Percentiles rank a stretch among this genome's conserved stretches.
These are phyloP conservation scores for Latrodectus geometricus DNA, from an alignment of 1,140 invertebrate species.

Conservation along the genomic window DNA sequence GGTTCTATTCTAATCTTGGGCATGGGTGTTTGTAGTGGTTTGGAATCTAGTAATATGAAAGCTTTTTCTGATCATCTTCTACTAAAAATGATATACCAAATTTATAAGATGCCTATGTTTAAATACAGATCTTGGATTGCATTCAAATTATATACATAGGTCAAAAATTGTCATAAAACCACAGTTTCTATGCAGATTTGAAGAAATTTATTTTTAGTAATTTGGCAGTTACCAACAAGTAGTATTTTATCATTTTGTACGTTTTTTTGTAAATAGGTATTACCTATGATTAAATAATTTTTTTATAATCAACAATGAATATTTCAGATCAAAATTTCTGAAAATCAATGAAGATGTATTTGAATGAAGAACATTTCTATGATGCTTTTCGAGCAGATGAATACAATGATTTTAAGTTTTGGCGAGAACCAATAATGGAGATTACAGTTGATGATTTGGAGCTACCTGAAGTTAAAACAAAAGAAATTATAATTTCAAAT, in stretches of 20 bases:
- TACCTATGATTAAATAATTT: background rate
- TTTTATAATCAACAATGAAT: background rate
- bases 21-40: too few species aligned
- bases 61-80: too few species aligned
- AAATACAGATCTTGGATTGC: too few species aligned
- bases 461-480: background rate
- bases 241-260: background rate
- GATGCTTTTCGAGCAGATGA: slow-evolving; percentile 29
- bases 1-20: too few species aligned
- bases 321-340: background rate
- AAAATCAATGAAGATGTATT: slow-evolving; percentile 22
- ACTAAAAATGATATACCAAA: too few species aligned
- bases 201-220: too few species aligned
- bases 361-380: background rate
- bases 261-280: background rate
- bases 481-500: background rate
- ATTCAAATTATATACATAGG: too few species aligned
- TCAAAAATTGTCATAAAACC: too few species aligned
- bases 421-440: slow-evolving; percentile 54
- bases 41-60: too few species aligned
- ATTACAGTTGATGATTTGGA: slow-evolving; percentile 40
- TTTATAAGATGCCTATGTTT: too few species aligned
- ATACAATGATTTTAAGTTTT: slow-evolving; percentile 54
- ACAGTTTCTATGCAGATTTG: too few species aligned
- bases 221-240: too few species aligned